These are phyloP conservation scores for Conopomorpha cramerella DNA, from an alignment of 1,140 invertebrate genomes.

Conservation along the genomic window DNA sequence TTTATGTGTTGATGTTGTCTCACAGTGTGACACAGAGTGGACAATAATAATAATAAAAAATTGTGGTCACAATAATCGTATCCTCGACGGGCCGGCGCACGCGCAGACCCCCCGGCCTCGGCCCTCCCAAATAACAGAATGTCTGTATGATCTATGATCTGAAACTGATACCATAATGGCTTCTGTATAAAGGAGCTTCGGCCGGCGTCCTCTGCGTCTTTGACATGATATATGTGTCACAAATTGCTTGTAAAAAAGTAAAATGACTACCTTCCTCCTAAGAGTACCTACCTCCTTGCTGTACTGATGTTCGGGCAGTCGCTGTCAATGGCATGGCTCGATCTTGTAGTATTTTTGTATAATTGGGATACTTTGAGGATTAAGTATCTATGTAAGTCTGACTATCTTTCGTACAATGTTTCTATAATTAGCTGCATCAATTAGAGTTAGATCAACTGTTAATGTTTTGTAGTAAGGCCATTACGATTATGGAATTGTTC, in stretches of 20 bases:
- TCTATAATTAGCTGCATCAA: neutral
- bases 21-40: conserved; percentile 35
- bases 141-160: conserved; percentile 58
- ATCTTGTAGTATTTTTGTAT: too few relatives aligned
- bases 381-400: too few relatives aligned
- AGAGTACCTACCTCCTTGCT: conserved; percentile 41
- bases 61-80: too few relatives aligned
- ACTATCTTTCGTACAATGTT: too few relatives aligned
- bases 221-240: conserved; percentile 51
- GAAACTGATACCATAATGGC: conserved; percentile 58
- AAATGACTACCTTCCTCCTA: too few relatives aligned
- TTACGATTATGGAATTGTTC: too few relatives aligned
- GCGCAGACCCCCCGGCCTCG: conserved; percentile 40
- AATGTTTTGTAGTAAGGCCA: too few relatives aligned
- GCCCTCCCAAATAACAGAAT: conserved; percentile 35
- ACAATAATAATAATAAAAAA: conserved; percentile 52
- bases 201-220: conserved; percentile 14
- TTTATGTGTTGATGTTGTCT: conserved; percentile 24
- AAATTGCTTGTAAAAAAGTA: conserved; percentile 56
- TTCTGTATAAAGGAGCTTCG: conserved; percentile 50
- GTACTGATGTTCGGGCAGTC: conserved; percentile 29
- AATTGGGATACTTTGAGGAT: too few relatives aligned
- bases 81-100: neutral
- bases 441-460: too few relatives aligned
- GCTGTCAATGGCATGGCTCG: conserved; percentile 1